Conservation (phyloP, 2,113 vertebrate genomes). For the Colius striatus region DNA sequence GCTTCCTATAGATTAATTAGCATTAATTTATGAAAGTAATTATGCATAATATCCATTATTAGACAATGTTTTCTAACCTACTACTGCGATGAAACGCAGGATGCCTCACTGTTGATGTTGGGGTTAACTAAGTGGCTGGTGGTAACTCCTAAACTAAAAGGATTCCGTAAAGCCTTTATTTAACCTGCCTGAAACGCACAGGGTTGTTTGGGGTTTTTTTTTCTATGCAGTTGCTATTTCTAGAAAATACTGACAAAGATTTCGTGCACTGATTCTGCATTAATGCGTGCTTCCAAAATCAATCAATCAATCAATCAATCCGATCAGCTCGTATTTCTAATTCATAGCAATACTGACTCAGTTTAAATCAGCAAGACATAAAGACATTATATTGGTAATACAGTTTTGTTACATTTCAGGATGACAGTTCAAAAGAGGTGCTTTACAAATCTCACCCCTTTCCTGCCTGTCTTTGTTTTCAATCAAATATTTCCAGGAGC, state of each 20-base stretch:
- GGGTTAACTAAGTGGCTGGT: neutral
- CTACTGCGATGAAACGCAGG: neutral
- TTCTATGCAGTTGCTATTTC: neutral
- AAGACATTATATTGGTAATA: neutral
- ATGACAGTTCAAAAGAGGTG: neutral
- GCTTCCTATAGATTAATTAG: neutral
- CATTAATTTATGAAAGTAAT: neutral
- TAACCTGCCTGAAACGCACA: neutral
- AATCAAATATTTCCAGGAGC: neutral
- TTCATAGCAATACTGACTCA: neutral
- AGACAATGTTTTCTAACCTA: neutral
- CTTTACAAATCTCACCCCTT: neutral
- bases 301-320: rapidly evolving
- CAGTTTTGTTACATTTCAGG: neutral
- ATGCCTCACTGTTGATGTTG: neutral
- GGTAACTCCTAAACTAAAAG: neutral
- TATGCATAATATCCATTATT: neutral
- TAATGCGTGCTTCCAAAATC: neutral
- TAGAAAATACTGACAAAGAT: neutral
- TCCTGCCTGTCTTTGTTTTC: neutral
- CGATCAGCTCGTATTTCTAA: neutral
- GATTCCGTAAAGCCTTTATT: neutral
- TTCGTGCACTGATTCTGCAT: neutral
- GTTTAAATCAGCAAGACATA: neutral
- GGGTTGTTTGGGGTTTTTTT: neutral